Base-by-base conservation (phyloP, 2,797 vertebrate genomes). In the Clarias pachynema region DNA sequence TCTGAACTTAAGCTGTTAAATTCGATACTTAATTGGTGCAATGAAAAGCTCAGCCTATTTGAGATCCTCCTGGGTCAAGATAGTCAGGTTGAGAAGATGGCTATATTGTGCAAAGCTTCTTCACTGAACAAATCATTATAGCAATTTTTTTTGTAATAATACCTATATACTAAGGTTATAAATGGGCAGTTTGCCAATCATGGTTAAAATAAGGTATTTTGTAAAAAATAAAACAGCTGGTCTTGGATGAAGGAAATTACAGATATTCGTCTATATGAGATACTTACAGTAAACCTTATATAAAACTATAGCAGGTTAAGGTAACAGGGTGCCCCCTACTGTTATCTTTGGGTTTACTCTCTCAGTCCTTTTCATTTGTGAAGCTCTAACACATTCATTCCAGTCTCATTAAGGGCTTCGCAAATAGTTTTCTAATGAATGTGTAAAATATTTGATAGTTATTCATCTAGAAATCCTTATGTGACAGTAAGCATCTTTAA, bases 261-360 rank as follows among this genome's bases (percentile, higher is more conserved):
- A 9, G 29, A 31, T 53, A 26, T 2, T n/a, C 44, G 18, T 74
- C n/a, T 29, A 53, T 26, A 73, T 15, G 40, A 14, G 37, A 72
- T 73, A 1, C 37, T 73, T 49, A 44, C 40, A 44, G 40, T 44
- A 15, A 49, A 26, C 40, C 20, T 34, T 34, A 6, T 34, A 34
- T 56, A 26, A 15, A 0, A 8, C 9, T 31, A 16, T 4, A 60
- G 56, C 20, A 24, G 59, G 29, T 22, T 78, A 60, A 37, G 14
- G 77, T 62, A 40, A 79, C 6, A n/a, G 77, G 12, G 26, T 62
- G 57, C 77, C 75, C 57, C 31, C 77, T 79, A 16, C 22, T 62
- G 77, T 62, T 62, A 62, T 16, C 12, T 62, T 18, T n/a, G 22
- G n/a, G 31, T 37, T 31, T 57, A 34, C 1, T 24, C 4, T 22